Evolutionary conservation across 1,140 invertebrate genomes (phyloP).

Genomic region (Aphidius gifuensis): DNA sequence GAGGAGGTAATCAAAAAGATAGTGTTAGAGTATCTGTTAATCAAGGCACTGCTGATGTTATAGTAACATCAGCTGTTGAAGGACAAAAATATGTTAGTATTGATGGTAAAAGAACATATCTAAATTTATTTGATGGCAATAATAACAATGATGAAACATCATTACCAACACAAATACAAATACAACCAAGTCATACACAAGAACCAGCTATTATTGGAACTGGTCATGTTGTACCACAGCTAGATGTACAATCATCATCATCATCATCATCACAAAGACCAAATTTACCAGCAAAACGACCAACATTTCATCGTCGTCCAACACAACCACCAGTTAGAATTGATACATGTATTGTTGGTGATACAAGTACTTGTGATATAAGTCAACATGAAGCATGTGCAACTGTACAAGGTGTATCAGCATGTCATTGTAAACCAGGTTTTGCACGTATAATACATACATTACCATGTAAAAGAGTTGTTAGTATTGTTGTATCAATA

Average conservation of each 20-base stretch:
- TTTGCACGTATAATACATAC: slow-evolving; percentile 75
- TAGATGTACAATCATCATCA: slow-evolving; percentile 28
- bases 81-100: slow-evolving; percentile 88
- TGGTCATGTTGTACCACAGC: slow-evolving; percentile 50
- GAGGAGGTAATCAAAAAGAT: slow-evolving; percentile 39
- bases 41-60: slow-evolving; percentile 57
- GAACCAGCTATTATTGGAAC: slow-evolving; percentile 47
- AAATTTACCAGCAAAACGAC: too few species aligned
- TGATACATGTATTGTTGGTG: slow-evolving; percentile 91
- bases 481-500: slow-evolving; percentile 76
- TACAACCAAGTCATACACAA: slow-evolving; percentile 43
- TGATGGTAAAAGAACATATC: slow-evolving; percentile 83
- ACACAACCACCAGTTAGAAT: slow-evolving; percentile 71
- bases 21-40: slow-evolving; percentile 50
- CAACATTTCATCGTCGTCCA: slow-evolving; percentile 40
- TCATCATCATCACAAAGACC: too few species aligned
- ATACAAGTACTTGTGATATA: slow-evolving; percentile 86
- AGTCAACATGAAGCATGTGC: slow-evolving; percentile 83
- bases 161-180: slow-evolving; percentile 36
- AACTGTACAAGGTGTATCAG: slow-evolving; percentile 86
- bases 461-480: slow-evolving; percentile 75
- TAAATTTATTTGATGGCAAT: slow-evolving; percentile 68
- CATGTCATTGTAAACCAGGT: slow-evolving; percentile 84
- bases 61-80: slow-evolving; percentile 73
- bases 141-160: slow-evolving; percentile 16